Conservation (phyloP, 2,888 invertebrate species). For the Clepsis dumicolana region DNA sequence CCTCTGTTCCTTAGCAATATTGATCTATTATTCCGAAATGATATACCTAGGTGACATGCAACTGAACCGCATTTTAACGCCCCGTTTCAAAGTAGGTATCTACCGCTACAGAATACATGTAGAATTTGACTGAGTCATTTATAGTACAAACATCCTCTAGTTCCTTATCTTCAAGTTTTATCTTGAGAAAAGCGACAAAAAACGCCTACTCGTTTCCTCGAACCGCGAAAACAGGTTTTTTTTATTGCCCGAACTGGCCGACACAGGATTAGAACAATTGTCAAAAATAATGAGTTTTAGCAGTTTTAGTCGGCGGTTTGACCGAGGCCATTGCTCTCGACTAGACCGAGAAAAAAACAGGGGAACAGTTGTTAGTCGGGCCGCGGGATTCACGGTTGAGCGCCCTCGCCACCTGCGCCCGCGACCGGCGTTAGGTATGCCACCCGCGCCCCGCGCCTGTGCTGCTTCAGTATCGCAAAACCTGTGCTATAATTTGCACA, state of each 20-base stretch:
- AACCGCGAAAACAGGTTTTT: slow-evolving; percentile 52
- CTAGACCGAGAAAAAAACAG: slow-evolving; percentile 68
- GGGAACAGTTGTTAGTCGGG: slow-evolving; percentile 76
- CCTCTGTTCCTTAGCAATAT: slow-evolving; percentile 79
- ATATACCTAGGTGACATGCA: too few species aligned
- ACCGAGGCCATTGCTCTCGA: slow-evolving; percentile 75
- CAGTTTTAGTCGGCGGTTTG: slow-evolving; percentile 54
- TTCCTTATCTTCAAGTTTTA: slow-evolving; percentile 34
- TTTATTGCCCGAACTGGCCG: slow-evolving; percentile 33
- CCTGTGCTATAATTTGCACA: slow-evolving; percentile 40
- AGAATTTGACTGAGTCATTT: not conserved
- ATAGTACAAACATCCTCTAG: not conserved
- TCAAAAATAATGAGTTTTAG: slow-evolving; percentile 51
- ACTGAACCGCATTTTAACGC: not conserved
- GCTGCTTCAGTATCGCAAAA: slow-evolving; percentile 54
- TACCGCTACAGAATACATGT: not conserved
- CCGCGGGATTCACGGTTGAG: slow-evolving; percentile 80
- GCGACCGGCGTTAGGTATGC: slow-evolving; percentile 49
- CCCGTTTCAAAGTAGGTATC: too few species aligned
- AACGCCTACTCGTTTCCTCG: slow-evolving; percentile 47
- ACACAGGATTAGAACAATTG: slow-evolving; percentile 54
- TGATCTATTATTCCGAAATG: slow-evolving; percentile 59
- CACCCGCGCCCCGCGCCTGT: slow-evolving; percentile 42
- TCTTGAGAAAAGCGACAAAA: slow-evolving; percentile 48
- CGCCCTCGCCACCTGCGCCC: slow-evolving; percentile 74